Evolutionary conservation across 2,797 vertebrate species (phyloP), one percentile per base, ranked within the genome.

Genomic region (Tenualosa ilisha): DNA sequence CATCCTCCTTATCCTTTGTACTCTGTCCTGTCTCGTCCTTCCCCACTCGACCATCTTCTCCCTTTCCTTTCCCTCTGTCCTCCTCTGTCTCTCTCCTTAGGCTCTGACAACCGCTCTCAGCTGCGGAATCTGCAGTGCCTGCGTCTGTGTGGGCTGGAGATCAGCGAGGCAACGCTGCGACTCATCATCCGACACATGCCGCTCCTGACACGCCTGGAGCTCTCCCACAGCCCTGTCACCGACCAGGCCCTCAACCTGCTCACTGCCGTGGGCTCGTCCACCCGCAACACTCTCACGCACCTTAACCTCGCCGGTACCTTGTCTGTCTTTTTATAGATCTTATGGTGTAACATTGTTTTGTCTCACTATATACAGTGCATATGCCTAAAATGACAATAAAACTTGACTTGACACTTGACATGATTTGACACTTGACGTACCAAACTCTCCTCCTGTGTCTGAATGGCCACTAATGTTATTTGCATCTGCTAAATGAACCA

Each of bases 131-230:
- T 99, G 96, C 98, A 97, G 2, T 97, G 96, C 89, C 96, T 99
- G 94, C 97, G 98, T 89, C 96, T 99, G 82, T 97, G 97, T 0
- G 97, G 98, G 82, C 94, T 99, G 90, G 98, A 99, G 92, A 98
- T 99, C 93, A 97, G 96, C 0, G 98, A 99, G 46, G 96, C 97
- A 87, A 99, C 98, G 0, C 94, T 99, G 90, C 96, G 98, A 59
- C 95, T 99, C 88, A 97, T 99, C 92, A 98, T 99, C 90, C 97
- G 98, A 89, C 98, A 99, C 91, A 98, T 98, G 97, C 97, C 98
- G 91, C 96, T 97, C 90, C 95, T 99, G 90, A 98, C 97, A 53
- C 97, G 97, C 88, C 97, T 99, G 82, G 98, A 99, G 94, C 96
- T 99, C 88, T 98, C 98, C 87, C 97, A 98, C 94, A 99, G 98